Evolutionary conservation across 2,797 vertebrate species (phyloP), one percentile per base, ranked within the genome.

Genomic region (Varecia variegata): DNA sequence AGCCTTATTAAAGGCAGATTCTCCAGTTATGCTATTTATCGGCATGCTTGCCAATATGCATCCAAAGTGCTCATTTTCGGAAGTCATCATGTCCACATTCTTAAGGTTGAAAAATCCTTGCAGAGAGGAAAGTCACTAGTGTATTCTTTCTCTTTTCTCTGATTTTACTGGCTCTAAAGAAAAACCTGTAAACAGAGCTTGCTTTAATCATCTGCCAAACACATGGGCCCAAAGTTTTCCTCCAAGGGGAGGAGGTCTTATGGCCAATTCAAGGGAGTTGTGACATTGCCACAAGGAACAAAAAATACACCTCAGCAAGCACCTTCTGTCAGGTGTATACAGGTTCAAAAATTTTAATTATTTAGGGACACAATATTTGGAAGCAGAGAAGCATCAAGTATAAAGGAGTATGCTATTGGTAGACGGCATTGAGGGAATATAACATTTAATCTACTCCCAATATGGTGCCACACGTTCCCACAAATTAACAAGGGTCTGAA

Each of bases 141-240:
- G 17, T 54, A n/a, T 74, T 83, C 23, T 80, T 89, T 84, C 52
- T 85, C 81, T 88, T 96, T 70, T 93, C 38, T 65, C 89, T 92
- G 81, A 97, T 97, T 98, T 98, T 98, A 98, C 9, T 56, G 96
- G 93, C 88, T 96, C 60, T 80, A 97, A 95, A 96, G 73, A 97
- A 98, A 98, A 98, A 87, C 32, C 83, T 95, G 95, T 96, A 97
- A 97, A 98, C 93, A 98, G 94, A 97, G 80, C 27, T 84, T 92
- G 35, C 97, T 98, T 98, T 98, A 93, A 98, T 97, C 86, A 96
- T 96, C 93, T 98, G 98, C 0, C 23, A 96, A 98, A 92, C 90
- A 97, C 93, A 93, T 3, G 43, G 94, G 95, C 74, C 1, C 90
- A 96, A 80, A 82, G 62, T 77, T 97, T 89, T 93, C 86, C 84